A percentile compares a stretch with the other conserved stretches of the same genome.
Evolutionary conservation across 2,888 invertebrate species (phyloP).

Genomic region (Zhengitettix transpicula): DNA sequence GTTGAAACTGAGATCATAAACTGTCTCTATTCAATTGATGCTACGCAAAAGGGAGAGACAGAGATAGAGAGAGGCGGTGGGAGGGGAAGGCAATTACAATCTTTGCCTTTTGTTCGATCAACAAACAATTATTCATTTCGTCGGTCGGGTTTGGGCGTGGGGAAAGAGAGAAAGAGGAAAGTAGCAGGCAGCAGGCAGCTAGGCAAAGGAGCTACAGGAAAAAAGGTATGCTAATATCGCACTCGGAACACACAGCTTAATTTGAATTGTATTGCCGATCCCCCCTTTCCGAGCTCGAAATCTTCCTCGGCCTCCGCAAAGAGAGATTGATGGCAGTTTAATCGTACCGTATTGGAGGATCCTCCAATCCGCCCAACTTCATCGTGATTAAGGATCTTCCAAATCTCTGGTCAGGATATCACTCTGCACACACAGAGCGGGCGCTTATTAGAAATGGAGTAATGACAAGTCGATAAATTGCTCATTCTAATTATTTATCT

Average conservation of each 20-base stretch:
- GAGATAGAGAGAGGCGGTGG: background rate
- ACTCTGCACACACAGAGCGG: too few species aligned
- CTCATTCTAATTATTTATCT: too few species aligned
- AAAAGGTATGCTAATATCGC: background rate
- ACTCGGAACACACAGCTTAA: background rate
- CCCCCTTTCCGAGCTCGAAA: background rate
- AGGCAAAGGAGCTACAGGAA: background rate
- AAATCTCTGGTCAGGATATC: too few species aligned
- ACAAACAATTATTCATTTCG: constrained; percentile 8
- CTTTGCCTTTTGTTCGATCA: constrained; percentile 10
- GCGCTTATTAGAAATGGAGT: too few species aligned
- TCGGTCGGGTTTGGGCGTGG: background rate
- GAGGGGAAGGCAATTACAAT: constrained; percentile 9
- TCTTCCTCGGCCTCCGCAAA: background rate
- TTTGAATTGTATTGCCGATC: background rate
- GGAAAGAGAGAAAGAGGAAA: background rate
- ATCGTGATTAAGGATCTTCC: too few species aligned
- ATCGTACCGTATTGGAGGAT: background rate
- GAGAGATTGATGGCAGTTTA: background rate
- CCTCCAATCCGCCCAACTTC: background rate
- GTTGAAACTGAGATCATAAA: background rate
- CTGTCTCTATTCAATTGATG: background rate
- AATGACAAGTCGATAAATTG: too few species aligned
- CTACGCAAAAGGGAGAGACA: background rate
- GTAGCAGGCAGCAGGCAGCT: background rate